Conservation (phyloP, 2,113 vertebrate species). For the Alethe castanea region DNA sequence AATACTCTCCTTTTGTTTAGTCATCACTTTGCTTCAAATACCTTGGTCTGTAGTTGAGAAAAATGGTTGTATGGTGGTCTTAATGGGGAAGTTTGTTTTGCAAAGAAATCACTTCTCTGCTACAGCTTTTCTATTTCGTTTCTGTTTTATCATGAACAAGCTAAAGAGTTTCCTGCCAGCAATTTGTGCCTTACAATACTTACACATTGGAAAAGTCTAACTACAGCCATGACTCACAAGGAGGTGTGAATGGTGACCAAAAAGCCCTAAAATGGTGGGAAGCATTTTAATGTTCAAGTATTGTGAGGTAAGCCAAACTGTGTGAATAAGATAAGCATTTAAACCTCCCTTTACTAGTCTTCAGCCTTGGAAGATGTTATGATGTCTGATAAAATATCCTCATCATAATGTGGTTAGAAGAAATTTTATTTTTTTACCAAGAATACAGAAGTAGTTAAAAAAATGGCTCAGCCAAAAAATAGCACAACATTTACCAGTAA, state of each 20-base stretch:
- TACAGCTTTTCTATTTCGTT: constrained; percentile 20
- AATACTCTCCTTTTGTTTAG: not conserved
- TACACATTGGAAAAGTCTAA: not conserved
- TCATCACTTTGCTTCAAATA: constrained; percentile 24
- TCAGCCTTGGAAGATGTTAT: not conserved
- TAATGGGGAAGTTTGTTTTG: constrained; percentile 52
- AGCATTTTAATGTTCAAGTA: not conserved
- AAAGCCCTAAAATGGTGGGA: not conserved
- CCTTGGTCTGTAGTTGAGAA: not conserved
- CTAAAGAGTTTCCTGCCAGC: not conserved
- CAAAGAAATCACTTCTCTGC: constrained; percentile 34
- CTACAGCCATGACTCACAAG: not conserved
- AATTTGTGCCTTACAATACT: not conserved
- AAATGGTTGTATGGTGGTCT: not conserved
- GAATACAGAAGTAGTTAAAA: not conserved
- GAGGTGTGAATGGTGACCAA: not conserved
- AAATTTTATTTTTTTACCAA: not conserved
- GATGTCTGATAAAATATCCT: not conserved
- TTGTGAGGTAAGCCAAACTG: not conserved
- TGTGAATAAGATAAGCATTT: not conserved
- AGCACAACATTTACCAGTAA: not conserved
- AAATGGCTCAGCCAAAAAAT: not conserved
- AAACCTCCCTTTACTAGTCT: not conserved
- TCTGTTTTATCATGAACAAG: constrained; percentile 44
- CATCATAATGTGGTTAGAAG: not conserved